Percentiles rank a stretch among this genome's conserved stretches.
These are phyloP conservation scores for Tigriopus japonicus DNA, from an alignment of 1,140 invertebrate species.

Conservation along the genomic window DNA sequence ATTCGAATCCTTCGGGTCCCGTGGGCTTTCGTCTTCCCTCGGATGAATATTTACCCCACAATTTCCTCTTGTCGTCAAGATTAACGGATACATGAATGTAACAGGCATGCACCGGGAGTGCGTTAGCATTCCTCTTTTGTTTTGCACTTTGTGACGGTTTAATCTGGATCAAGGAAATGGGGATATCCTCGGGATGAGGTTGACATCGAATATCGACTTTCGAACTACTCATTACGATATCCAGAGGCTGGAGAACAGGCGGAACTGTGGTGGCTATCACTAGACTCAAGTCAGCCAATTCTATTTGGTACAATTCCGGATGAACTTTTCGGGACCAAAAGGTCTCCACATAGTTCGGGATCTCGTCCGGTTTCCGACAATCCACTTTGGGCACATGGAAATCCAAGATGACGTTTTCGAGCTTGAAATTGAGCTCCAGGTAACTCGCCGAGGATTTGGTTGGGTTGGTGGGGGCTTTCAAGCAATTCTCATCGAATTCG, in stretches of 20 bases:
- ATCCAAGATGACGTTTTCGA: background rate
- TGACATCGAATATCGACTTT: no score
- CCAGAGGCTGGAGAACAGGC: no score
- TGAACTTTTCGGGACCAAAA: conserved; percentile 13
- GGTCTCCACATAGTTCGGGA: background rate
- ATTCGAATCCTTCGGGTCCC: no score
- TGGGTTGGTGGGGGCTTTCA: background rate
- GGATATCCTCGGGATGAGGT: no score
- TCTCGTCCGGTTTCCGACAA: background rate
- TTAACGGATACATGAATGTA: background rate
- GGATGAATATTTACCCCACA: background rate
- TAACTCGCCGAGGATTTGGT: background rate
- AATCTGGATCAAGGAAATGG: no score
- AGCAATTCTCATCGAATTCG: conserved; percentile 9
- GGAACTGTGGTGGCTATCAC: no score
- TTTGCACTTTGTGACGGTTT: no score
- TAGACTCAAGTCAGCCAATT: background rate
- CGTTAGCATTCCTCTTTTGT: no score
- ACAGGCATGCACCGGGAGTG: background rate
- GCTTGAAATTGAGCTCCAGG: background rate
- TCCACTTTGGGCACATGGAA: conserved; percentile 11
- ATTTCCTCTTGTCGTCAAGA: background rate
- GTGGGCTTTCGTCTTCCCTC: no score
- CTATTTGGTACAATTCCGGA: background rate
- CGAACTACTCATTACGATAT: no score